phyloP scores from a whole-genome alignment of 2,888 invertebrate species.

The Iphiclides podalirius region DNA sequence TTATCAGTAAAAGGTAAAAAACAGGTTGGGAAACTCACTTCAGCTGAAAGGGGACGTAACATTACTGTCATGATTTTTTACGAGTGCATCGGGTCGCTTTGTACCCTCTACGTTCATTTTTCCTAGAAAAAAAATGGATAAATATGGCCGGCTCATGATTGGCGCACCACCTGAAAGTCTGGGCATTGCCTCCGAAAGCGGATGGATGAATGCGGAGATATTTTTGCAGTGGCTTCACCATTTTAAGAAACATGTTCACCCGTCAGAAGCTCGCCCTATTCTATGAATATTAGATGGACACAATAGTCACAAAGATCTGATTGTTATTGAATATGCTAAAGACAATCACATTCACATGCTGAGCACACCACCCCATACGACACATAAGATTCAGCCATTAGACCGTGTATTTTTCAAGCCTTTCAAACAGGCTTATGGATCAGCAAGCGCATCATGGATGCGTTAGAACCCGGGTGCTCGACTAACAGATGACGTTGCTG shows the following conservation, averaged over 20 bases:
- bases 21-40: constrained; percentile 22
- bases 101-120: constrained; percentile 20
- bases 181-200: constrained; percentile 1
- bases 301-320: background rate
- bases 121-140: constrained; percentile 24
- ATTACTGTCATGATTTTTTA: background rate
- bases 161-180: constrained; percentile 21
- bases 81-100: constrained; percentile 8
- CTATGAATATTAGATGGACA: background rate
- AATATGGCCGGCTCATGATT: constrained; percentile 24
- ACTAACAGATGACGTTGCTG: constrained; percentile 22
- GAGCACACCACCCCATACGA: background rate
- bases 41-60: background rate
- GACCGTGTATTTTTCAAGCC: background rate
- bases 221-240: background rate
- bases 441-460: background rate
- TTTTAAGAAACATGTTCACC: background rate
- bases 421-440: background rate
- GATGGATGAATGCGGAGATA: background rate
- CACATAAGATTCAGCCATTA: background rate
- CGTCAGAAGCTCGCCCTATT: background rate
- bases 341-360: background rate
- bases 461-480: background rate
- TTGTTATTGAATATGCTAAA: background rate
- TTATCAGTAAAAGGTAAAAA: constrained; percentile 22